Base-by-base conservation (phyloP, 2,113 vertebrate species). In the Dromiciops gliroides region DNA sequence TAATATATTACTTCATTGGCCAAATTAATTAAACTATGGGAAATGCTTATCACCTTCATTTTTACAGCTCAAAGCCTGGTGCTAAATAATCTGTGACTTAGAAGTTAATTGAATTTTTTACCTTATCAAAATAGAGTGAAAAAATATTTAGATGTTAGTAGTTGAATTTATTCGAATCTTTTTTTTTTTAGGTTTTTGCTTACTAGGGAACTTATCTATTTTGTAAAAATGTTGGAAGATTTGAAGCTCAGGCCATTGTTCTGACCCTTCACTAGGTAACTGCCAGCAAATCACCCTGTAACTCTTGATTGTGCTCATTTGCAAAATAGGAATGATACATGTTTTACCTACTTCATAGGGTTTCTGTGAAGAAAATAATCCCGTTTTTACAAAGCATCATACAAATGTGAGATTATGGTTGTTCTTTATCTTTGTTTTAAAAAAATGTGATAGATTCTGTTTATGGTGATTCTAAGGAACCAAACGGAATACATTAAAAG, bases 21-120 rank as follows among this genome's bases (percentile, higher is more conserved):
- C 94, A 90, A 92, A 56, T 95, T 94, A 83, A 60, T 95, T 91
- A 91, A 83, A 96, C 95, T 91, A 16, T 60, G 16, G 95, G 83
- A 56, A 92, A 94, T 94, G n/a, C 0, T 91, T 47, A 52, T 94
- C 48, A 93, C 91, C 56, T 94, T 28, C 49, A 90, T 94, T 89
- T 26, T 89, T 51, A n/a, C 47, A 51, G 83, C 89, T 95, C 88
- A 94, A 83, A 93, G 28, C 83, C 49, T 95, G 56, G 25, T 95
- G 60, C 48, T 92, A 50, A 94, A 94, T 90, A 92, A 53, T 23
- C 50, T 95, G 0, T 92, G 75, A 94, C 92, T 90, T 90, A 96
- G 7, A 89, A 91, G 56, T 51, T 94, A 89, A 91, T 31, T 92
- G 56, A 90, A 48, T 95, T 96, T 50, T 67, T 91, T 52, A 89